Evolutionary conservation across 2,113 vertebrate genomes (phyloP).

Genomic region (Vulpes ferrilata): DNA sequence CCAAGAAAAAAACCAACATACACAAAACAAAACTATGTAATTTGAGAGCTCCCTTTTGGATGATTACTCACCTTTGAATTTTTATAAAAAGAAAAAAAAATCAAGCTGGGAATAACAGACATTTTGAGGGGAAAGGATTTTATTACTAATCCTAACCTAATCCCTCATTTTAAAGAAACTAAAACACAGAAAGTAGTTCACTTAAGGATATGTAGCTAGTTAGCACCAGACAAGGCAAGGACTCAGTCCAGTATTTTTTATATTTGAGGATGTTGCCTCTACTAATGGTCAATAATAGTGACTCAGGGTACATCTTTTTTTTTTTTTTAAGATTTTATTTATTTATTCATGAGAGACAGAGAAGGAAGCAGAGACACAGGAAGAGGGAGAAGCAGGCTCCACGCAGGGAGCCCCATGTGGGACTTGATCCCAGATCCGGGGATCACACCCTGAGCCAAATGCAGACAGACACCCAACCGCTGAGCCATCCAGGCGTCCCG

Average conservation of each 20-base stretch:
- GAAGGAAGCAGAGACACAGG: too few species aligned
- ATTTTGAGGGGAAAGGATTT: constrained; percentile 15
- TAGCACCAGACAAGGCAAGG: neutral
- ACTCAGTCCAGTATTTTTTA: constrained; percentile 17
- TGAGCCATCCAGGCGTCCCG: too few species aligned
- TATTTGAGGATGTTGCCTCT: neutral
- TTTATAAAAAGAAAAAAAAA: neutral
- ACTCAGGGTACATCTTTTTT: neutral
- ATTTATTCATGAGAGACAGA: too few species aligned
- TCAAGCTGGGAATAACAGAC: constrained; percentile 12
- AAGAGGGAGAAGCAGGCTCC: too few species aligned
- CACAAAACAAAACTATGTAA: neutral
- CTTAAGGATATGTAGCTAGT: neutral
- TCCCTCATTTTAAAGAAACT: constrained; percentile 28
- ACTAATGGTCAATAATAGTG: constrained; percentile 36
- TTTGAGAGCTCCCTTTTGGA: constrained; percentile 24
- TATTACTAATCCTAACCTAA: constrained; percentile 9
- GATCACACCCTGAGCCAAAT: too few species aligned
- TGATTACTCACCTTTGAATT: neutral
- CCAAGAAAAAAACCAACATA: neutral
- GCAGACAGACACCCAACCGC: too few species aligned
- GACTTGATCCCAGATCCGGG: too few species aligned
- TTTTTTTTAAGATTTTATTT: too few species aligned
- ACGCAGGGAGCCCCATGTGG: too few species aligned
- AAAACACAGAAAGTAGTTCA: neutral